Evolutionary conservation across 2,888 invertebrate genomes (phyloP).

Genomic region (Acleris laterana): DNA sequence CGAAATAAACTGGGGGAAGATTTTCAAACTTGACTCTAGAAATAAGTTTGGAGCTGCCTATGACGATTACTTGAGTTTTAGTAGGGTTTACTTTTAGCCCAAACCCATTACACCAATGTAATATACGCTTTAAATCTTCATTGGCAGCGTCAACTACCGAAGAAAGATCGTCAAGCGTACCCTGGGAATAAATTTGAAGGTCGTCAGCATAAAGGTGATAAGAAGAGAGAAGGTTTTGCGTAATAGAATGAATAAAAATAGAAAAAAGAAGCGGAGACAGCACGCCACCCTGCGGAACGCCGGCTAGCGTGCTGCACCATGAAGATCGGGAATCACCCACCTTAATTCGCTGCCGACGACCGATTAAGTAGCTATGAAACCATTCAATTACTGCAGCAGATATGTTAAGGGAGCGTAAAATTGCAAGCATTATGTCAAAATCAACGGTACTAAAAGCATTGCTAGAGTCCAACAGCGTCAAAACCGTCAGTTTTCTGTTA

Average conservation of each 20-base stretch:
- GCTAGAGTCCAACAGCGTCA: no score
- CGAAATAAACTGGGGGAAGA: background rate
- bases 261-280: slow-evolving; percentile 21
- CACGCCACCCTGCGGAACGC: slow-evolving; percentile 24
- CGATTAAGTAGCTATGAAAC: background rate
- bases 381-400: no score
- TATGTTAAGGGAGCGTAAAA: background rate
- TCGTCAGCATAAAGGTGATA: slow-evolving; percentile 26
- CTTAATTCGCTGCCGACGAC: background rate
- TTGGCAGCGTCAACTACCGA: background rate
- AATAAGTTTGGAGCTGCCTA: background rate
- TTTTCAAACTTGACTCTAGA: background rate
- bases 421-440: background rate
- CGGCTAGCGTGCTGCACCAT: slow-evolving; percentile 1
- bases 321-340: no score
- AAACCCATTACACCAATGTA: background rate
- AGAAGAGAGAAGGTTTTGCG: slow-evolving; percentile 6
- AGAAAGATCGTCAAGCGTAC: background rate
- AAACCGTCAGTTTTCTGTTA: no score
- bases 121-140: background rate
- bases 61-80: background rate
- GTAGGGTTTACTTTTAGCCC: background rate
- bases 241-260: slow-evolving; percentile 21
- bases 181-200: slow-evolving; percentile 13
- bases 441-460: no score